phyloP scores from a whole-genome alignment of 2,888 invertebrate genomes.

The Oscheius sp. region DNA sequence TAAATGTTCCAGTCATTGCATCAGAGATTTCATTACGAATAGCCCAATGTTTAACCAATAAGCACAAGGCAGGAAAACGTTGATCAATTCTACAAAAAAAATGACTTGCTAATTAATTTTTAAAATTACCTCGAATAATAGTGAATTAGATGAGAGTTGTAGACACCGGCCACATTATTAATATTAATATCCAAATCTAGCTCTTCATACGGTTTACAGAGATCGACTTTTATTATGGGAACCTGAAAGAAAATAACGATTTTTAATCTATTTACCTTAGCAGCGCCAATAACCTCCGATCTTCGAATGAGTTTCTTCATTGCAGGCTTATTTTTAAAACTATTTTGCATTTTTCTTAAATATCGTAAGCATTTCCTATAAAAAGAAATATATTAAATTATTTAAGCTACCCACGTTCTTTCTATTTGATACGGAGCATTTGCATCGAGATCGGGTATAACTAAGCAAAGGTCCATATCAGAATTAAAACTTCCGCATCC shows the following conservation, averaged over 20 bases:
- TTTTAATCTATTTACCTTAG: slow-evolving; percentile 45
- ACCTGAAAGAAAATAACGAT: slow-evolving; percentile 49
- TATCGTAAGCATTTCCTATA: slow-evolving; percentile 4
- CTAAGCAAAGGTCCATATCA: slow-evolving; percentile 68
- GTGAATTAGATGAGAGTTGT: slow-evolving; percentile 68
- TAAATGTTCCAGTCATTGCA: slow-evolving; percentile 63
- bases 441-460: slow-evolving; percentile 22
- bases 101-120: background rate
- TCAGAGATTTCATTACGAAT: slow-evolving; percentile 57
- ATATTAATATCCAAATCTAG: slow-evolving; percentile 68
- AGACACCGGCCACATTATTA: slow-evolving; percentile 69
- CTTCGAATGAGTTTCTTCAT: background rate
- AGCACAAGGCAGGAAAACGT: slow-evolving; percentile 63
- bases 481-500: slow-evolving; percentile 67
- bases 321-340: background rate
- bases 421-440: background rate
- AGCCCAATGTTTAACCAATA: slow-evolving; percentile 69
- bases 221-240: slow-evolving; percentile 59
- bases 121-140: slow-evolving; percentile 65
- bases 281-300: slow-evolving; percentile 34
- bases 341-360: background rate
- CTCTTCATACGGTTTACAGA: slow-evolving; percentile 42
- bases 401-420: background rate
- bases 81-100: slow-evolving; percentile 56
- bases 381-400: background rate